These are phyloP conservation scores for Lagopus leucura DNA, from an alignment of 2,113 vertebrate species.

Conservation along the genomic window DNA sequence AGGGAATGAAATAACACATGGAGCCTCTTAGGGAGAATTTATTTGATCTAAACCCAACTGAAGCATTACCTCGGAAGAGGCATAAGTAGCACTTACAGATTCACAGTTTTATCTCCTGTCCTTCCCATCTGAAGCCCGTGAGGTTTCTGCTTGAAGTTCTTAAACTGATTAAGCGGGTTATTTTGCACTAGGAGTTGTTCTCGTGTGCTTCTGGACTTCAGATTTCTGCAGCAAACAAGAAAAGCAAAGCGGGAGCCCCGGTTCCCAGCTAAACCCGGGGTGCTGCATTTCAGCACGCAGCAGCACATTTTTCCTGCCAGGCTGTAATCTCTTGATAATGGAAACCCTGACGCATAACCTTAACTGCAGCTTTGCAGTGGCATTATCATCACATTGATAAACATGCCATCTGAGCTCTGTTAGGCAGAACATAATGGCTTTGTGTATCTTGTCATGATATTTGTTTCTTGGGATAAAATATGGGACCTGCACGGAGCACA, in stretches of 20 bases:
- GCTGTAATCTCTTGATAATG: conserved; percentile 44
- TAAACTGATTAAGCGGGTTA: not conserved
- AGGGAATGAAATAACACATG: not conserved
- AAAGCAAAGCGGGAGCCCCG: not conserved
- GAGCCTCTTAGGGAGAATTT: not conserved
- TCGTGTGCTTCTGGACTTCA: not conserved
- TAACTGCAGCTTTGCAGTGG: conserved; percentile 22
- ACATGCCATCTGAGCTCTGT: conserved; percentile 59
- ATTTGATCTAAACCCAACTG: not conserved
- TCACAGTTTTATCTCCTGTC: not conserved
- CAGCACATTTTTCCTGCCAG: conserved; percentile 17
- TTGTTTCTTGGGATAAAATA: conserved; percentile 69
- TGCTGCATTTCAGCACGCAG: not conserved
- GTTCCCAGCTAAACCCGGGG: not conserved
- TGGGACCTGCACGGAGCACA: conserved; percentile 44
- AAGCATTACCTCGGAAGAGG: not conserved
- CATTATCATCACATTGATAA: conserved; percentile 50
- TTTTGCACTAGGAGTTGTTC: not conserved
- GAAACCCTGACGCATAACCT: conserved; percentile 50
- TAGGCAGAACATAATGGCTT: conserved; percentile 57
- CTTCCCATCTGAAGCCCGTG: not conserved
- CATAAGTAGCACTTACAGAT: fast-evolving
- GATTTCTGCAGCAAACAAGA: not conserved
- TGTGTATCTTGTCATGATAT: conserved; percentile 66
- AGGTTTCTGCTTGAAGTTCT: not conserved